Percentiles rank a stretch among this genome's conserved stretches.
phyloP scores from a whole-genome alignment of 1,140 invertebrate genomes.

The Musca domestica region DNA sequence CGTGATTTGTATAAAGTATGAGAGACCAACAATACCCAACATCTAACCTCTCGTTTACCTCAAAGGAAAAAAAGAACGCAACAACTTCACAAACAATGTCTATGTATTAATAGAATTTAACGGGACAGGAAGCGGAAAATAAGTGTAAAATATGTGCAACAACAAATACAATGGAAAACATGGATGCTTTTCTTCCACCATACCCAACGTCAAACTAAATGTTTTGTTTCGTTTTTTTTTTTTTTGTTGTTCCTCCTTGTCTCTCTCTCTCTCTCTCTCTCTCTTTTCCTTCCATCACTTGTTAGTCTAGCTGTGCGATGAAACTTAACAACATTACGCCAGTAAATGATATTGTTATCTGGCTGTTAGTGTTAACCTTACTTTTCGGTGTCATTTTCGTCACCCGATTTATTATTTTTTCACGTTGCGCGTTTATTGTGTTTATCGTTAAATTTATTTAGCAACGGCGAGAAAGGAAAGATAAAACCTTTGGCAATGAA shows the following conservation, averaged over 20 bases:
- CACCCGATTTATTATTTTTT: no score
- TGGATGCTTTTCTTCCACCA: background rate
- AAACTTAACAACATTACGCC: conserved; percentile 7
- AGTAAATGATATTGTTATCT: conserved; percentile 18
- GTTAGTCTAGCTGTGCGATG: no score
- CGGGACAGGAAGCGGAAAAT: conserved; percentile 12
- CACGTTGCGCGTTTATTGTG: no score
- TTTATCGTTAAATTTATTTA: no score
- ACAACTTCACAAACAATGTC: background rate
- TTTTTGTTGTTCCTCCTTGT: background rate
- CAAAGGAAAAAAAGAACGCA: background rate
- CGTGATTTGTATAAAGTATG: conserved; percentile 10
- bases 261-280: background rate
- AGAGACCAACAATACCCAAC: no score
- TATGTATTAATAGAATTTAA: background rate
- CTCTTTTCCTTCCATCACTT: background rate
- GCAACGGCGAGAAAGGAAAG: no score
- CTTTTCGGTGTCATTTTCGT: conserved; percentile 1
- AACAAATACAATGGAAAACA: background rate
- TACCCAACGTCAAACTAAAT: background rate
- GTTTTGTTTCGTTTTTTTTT: no score
- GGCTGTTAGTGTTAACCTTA: background rate
- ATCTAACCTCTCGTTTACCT: background rate
- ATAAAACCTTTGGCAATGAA: no score
- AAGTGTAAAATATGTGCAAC: conserved; percentile 9